Evolutionary conservation across 1,140 invertebrate species (phyloP).

Genomic region (Drosophila nebulosa): DNA sequence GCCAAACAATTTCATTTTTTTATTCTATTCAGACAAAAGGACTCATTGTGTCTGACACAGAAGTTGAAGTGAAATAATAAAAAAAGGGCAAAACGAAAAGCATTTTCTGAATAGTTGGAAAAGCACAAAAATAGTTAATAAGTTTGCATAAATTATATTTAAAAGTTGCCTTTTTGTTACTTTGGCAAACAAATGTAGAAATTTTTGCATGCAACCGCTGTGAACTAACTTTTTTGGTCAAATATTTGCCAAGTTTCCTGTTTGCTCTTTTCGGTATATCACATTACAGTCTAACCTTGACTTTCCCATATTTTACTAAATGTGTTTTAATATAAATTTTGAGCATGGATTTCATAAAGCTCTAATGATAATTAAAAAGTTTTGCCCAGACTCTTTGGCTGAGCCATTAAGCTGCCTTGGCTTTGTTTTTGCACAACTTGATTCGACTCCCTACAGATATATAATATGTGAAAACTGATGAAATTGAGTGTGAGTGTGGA

Average conservation of each 20-base stretch:
- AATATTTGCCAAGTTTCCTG: conserved; percentile 59
- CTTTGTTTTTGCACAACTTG: background rate
- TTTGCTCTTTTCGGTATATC: conserved; percentile 43
- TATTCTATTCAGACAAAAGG: conserved; percentile 33
- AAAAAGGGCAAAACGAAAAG: background rate
- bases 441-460: background rate
- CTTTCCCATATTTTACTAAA: conserved; percentile 11
- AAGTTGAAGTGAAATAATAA: background rate
- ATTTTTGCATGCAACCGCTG: background rate
- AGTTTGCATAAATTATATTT: conserved; percentile 9
- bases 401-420: background rate
- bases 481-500: background rate
- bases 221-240: conserved; percentile 42
- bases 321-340: conserved; percentile 43
- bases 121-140: background rate
- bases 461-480: background rate
- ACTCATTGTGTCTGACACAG: background rate
- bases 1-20: conserved; percentile 30
- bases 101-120: background rate
- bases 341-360: conserved; percentile 31
- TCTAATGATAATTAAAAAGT: conserved; percentile 66
- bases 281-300: conserved; percentile 25
- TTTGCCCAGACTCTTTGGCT: conserved; percentile 17
- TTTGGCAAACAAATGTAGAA: conserved; percentile 4
- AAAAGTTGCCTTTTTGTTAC: conserved; percentile 7